Evolutionary conservation across 2,888 invertebrate species (phyloP).

Genomic region (Lamellibrachia satsuma): DNA sequence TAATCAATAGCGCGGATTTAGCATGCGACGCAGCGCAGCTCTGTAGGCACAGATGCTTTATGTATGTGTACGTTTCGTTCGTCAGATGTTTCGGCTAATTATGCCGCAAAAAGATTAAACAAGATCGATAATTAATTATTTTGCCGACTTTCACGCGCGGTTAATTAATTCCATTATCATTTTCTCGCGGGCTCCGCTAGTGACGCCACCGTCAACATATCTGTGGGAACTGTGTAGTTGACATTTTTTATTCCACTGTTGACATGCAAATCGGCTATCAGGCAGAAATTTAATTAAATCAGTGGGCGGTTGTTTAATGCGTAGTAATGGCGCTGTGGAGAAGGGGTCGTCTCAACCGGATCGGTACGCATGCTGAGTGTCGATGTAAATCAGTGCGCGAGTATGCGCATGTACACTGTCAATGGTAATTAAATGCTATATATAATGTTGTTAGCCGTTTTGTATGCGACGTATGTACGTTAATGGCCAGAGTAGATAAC

Average conservation of each 20-base stretch:
- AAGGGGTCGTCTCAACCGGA: neutral
- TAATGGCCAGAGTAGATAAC: neutral
- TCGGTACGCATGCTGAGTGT: neutral
- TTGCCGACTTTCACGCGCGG: conserved; percentile 3
- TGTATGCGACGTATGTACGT: neutral
- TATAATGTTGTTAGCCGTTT: neutral
- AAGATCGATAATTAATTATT: conserved; percentile 17
- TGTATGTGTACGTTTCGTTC: conserved; percentile 17
- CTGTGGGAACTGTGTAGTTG: neutral
- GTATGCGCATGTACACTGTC: no score
- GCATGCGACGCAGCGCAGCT: neutral
- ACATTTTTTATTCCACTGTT: neutral
- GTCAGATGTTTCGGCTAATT: conserved; percentile 17
- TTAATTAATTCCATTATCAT: neutral
- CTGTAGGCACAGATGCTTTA: neutral
- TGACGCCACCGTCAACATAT: neutral
- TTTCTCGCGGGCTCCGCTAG: neutral
- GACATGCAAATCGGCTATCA: conserved; percentile 17
- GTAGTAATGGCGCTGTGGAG: neutral
- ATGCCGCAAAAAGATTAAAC: conserved; percentile 13
- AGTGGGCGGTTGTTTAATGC: conserved; percentile 17
- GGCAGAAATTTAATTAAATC: conserved; percentile 17
- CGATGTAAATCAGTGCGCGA: no score
- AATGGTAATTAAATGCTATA: neutral
- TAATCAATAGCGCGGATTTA: neutral